Percentiles rank a stretch among this genome's conserved stretches.
Conservation (phyloP, 2,888 invertebrate species). For the Leptopilina myrica region DNA sequence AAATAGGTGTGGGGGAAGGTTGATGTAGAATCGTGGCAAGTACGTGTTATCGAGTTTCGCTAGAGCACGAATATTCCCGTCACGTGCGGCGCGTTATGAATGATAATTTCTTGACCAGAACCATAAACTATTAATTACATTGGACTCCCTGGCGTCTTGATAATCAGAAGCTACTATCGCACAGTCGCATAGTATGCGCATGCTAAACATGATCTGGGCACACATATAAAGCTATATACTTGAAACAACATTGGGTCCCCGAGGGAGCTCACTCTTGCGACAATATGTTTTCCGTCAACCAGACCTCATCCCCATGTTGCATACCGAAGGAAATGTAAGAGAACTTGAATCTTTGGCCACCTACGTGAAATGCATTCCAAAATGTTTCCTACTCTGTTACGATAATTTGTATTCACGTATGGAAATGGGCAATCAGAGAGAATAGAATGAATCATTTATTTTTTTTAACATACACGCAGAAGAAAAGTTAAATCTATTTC, state of each 20-base stretch:
- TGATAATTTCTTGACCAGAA: constrained; percentile 62
- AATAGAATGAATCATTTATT: too few relatives aligned
- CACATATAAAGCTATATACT: constrained; percentile 41
- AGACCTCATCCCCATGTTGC: constrained; percentile 50
- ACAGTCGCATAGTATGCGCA: constrained; percentile 51
- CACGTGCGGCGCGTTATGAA: constrained; percentile 62
- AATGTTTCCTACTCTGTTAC: constrained; percentile 31
- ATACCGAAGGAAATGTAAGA: constrained; percentile 23
- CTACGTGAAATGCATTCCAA: constrained; percentile 27
- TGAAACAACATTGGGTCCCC: constrained; percentile 45
- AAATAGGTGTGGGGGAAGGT: constrained; percentile 5
- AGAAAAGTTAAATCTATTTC: too few relatives aligned
- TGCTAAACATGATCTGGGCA: constrained; percentile 46
- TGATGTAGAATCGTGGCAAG: constrained; percentile 47
- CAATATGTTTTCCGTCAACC: constrained; percentile 56
- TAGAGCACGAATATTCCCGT: constrained; percentile 58
- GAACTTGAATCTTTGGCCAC: constrained; percentile 5
- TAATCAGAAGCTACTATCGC: constrained; percentile 60
- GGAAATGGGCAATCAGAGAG: too few relatives aligned
- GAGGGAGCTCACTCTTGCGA: constrained; percentile 49
- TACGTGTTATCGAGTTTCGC: constrained; percentile 55
- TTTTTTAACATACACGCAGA: too few relatives aligned
- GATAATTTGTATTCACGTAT: too few relatives aligned
- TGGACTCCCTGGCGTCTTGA: constrained; percentile 57
- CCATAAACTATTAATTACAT: constrained; percentile 68